A percentile compares a stretch with the other conserved stretches of the same genome.
These are phyloP conservation scores for Toxotes jaculatrix DNA, from an alignment of 2,113 vertebrate genomes.

Conservation along the genomic window DNA sequence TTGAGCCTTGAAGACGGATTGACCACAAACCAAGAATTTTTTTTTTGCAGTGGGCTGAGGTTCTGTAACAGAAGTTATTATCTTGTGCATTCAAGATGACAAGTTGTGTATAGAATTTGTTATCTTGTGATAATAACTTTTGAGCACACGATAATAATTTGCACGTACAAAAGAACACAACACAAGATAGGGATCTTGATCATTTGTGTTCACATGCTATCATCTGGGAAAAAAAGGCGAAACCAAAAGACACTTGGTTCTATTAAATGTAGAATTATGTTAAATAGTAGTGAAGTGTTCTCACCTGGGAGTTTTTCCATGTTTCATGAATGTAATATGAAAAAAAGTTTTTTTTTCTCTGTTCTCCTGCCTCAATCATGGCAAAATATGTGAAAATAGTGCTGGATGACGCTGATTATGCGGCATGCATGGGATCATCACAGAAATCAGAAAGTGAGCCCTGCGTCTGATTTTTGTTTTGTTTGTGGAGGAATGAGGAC, in stretches of 20 bases:
- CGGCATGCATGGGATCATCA: conserved; percentile 1
- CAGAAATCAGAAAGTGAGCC: conserved; percentile 13
- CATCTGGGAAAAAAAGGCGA: neutral
- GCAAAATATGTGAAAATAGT: neutral
- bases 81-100: neutral
- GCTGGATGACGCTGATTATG: conserved; percentile 50
- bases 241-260: neutral
- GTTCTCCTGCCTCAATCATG: neutral
- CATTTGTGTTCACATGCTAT: neutral
- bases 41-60: too few relatives aligned
- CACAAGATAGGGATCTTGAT: neutral
- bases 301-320: neutral
- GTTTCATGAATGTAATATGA: neutral
- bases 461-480: conserved; percentile 41
- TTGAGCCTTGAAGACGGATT: neutral
- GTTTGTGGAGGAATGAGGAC: conserved; percentile 33
- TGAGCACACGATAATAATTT: neutral
- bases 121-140: neutral
- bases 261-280: neutral
- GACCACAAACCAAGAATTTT: neutral
- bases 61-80: neutral
- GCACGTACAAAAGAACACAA: neutral
- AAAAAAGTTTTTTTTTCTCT: neutral
- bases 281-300: neutral
- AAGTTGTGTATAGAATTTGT: neutral